Percentiles rank a stretch among this genome's conserved stretches.
Conservation (phyloP, 2,113 vertebrate species). For the Misgurnus anguillicaudatus region DNA sequence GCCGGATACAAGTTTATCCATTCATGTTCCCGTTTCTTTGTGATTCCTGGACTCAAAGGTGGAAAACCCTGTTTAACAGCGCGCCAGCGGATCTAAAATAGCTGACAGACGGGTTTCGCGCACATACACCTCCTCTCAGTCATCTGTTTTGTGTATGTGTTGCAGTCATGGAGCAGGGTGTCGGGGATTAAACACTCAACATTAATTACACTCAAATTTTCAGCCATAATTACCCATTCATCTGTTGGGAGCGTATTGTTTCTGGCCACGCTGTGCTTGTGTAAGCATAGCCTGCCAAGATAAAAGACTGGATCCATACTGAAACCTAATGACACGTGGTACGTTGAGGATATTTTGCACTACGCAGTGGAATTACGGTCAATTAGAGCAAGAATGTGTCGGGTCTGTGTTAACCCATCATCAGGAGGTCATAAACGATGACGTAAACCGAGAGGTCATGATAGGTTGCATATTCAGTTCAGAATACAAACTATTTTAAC, state of each 20-base stretch:
- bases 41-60: constrained; percentile 8
- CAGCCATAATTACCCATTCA: constrained; percentile 75
- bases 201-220: constrained; percentile 76
- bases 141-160: constrained; percentile 30
- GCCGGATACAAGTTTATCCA: not conserved
- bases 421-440: constrained; percentile 28
- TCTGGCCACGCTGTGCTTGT: constrained; percentile 33
- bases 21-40: constrained; percentile 31
- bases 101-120: constrained; percentile 61
- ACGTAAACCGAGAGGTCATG: constrained; percentile 2
- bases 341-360: not conserved
- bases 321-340: constrained; percentile 1
- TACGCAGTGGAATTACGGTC: constrained; percentile 5
- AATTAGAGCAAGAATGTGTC: constrained; percentile 17
- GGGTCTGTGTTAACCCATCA: constrained; percentile 32
- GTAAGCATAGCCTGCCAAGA: not conserved
- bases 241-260: constrained; percentile 75
- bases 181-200: constrained; percentile 71
- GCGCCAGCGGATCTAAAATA: constrained; percentile 49
- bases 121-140: constrained; percentile 1
- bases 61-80: constrained; percentile 70
- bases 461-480: not conserved
- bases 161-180: constrained; percentile 31
- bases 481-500: not conserved
- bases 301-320: constrained; percentile 8